Percentiles rank a stretch among this genome's conserved stretches.
These are phyloP conservation scores for Dicentrarchus labrax DNA, from an alignment of 2,113 vertebrate species.

Conservation along the genomic window DNA sequence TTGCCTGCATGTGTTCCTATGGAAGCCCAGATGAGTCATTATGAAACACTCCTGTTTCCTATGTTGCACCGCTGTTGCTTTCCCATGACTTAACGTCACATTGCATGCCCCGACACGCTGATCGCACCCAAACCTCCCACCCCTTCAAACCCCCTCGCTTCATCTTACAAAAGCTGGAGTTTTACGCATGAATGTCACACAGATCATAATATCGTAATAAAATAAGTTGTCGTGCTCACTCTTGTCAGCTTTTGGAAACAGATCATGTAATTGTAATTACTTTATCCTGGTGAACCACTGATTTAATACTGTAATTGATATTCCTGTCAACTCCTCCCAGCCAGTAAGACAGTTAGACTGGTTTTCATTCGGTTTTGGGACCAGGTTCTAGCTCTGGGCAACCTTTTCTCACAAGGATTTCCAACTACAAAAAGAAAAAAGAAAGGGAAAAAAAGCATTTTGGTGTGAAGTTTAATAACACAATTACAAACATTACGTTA, in stretches of 20 bases:
- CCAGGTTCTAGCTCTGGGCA: background rate
- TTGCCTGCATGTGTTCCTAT: background rate
- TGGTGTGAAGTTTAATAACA: background rate
- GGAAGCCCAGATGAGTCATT: constrained; percentile 42
- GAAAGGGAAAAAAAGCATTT: background rate
- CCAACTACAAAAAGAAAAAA: background rate
- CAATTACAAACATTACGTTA: too few relatives aligned
- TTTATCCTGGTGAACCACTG: background rate
- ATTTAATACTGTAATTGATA: background rate
- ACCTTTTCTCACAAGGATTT: background rate
- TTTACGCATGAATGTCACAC: background rate
- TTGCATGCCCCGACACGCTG: constrained; percentile 36
- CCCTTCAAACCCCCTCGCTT: background rate
- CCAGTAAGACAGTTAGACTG: background rate
- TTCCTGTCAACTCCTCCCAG: constrained; percentile 9
- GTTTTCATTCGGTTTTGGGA: constrained; percentile 7
- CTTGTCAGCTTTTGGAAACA: background rate
- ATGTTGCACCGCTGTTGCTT: background rate
- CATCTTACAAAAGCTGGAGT: constrained; percentile 5
- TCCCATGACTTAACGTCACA: constrained; percentile 45
- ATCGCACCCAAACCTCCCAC: background rate
- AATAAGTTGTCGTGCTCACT: too few relatives aligned
- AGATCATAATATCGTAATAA: background rate
- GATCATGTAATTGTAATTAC: constrained; percentile 11
- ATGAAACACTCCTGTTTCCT: constrained; percentile 40